Evolutionary conservation across 2,797 vertebrate species (phyloP).

Genomic region (Molothrus aeneus): DNA sequence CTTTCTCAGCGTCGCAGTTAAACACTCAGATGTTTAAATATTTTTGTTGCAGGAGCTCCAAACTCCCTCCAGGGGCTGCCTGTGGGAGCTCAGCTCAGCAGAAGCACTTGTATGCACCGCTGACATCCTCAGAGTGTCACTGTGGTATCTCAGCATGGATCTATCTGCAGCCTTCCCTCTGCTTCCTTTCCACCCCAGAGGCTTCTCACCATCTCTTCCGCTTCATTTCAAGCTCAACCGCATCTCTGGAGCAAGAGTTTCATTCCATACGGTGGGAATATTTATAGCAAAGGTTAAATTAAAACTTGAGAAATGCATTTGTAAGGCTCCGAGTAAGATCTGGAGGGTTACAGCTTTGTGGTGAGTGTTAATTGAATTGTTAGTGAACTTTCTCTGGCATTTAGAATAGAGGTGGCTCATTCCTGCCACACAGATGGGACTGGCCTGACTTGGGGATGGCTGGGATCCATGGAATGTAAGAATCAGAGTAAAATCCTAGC

Average conservation of each 20-base stretch:
- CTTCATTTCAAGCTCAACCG: conserved; percentile 52
- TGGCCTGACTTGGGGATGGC: background rate
- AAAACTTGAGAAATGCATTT: background rate
- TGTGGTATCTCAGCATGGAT: background rate
- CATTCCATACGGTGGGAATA: fast-evolving
- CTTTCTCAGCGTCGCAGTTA: fast-evolving
- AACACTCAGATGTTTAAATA: too few relatives aligned
- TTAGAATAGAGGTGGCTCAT: background rate
- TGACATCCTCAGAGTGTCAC: background rate
- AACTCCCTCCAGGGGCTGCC: background rate
- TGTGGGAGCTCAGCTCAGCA: background rate
- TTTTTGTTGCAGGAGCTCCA: background rate
- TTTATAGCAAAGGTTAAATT: background rate
- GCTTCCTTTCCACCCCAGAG: conserved; percentile 67
- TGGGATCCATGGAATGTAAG: background rate
- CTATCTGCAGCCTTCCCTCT: too few relatives aligned
- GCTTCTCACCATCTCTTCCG: conserved; percentile 69
- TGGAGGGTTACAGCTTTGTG: background rate
- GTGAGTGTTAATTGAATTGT: background rate
- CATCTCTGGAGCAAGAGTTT: background rate
- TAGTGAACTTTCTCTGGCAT: background rate
- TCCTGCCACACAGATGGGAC: background rate
- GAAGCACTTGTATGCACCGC: background rate
- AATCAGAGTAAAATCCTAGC: background rate
- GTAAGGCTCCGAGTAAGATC: background rate